Evolutionary conservation across 2,797 vertebrate genomes (phyloP), one percentile per base, ranked within the genome.

Genomic region (Cossypha heuglini): DNA sequence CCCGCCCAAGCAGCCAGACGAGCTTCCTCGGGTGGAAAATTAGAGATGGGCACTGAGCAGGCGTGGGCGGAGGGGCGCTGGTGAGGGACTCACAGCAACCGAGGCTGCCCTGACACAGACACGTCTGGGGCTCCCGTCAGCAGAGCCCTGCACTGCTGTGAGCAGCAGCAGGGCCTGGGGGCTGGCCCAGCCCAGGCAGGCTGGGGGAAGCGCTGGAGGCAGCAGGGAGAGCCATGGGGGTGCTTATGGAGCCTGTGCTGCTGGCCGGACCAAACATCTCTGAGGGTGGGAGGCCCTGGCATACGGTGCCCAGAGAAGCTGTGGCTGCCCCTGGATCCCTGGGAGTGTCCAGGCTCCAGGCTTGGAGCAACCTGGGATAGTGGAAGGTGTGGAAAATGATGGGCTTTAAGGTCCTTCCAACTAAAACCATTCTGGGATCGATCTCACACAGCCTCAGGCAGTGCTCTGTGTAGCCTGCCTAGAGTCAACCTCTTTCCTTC

Each of bases 1-100:
- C 90, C 95, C 49, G 25, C 92, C 96, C 94, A 89, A 57, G 51
- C 93, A 86, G 83, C 11, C 88, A 88, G 93, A 58, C 48, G 5
- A 45, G 48, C 86, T 88, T 84, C 87, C 83, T 92, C 0, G 88
- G 90, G 57, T 83, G 95, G 94, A 96, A 96, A 96, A 93, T 93
- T 82, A 48, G 92, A 93, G 93, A 85, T 91, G 73, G 77, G 77
- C 29, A 33, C 42, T 49, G 93, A 71, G 63, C 90, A 48, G 76
- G 43, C 43, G 74, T 90, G 86, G 96, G 96, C 0, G 12, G 94
- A 46, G 17, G 85, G 72, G 62, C 19, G 0, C 59, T 18, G 5
- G 1, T 0, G 31, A 6, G 59, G 76, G 35, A 29, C 43, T 63
- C 55, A 26, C 59, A 46, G 63, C 46, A 78, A 15, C 43, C 1